Base-by-base conservation (phyloP, 2,797 vertebrate genomes). In the Chrysocyon brachyurus region DNA sequence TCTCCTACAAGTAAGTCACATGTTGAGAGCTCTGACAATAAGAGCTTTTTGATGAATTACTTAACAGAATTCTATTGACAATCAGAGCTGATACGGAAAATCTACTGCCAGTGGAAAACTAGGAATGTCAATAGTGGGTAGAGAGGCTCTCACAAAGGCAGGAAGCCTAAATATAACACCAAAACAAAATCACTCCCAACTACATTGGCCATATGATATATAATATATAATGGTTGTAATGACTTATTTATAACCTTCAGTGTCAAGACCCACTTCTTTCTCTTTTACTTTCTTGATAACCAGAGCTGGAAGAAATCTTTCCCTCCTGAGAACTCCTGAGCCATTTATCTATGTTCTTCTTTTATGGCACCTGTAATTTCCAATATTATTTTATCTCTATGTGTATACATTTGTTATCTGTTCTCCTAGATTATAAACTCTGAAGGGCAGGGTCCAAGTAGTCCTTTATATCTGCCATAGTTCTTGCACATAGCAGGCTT, bases 211-310 rank as follows among this genome's bases (percentile, higher is more conserved):
- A 4, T 49, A 52, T 11, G 31, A 77, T 52, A 46, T 28, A 17
- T 52, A 31, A 31, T 5, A 26, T 49, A 36, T 28, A 56, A 1
- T 15, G 36, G 40, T 49, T 49, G 8, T 12, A 64, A 24, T 16
- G 4, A 56, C 49, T 75, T 6, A 70, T 26, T n/a, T 26, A 57
- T 17, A 68, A 75, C n/a, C 61, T 70, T 57, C 49, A 26, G 73
- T 7, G 33, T 57, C 12, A 5, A 93, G 83, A 54, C 66, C 24
- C 33, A 36, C 1, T n/a, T 78, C 14, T 79, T 68, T 57, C 68
- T 70, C 33, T 59, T 78, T 91, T 52, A 24, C 83, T 88, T 70
- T 66, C 63, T 72, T 61, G 75, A 90, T 93, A 84, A 95, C 21
- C 82, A 95, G 87, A 87, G 49, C 72, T 33, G 87, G 28, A 82